Evolutionary conservation across 2,888 invertebrate species (phyloP).

Genomic region (Choristoneura rosaceana): DNA sequence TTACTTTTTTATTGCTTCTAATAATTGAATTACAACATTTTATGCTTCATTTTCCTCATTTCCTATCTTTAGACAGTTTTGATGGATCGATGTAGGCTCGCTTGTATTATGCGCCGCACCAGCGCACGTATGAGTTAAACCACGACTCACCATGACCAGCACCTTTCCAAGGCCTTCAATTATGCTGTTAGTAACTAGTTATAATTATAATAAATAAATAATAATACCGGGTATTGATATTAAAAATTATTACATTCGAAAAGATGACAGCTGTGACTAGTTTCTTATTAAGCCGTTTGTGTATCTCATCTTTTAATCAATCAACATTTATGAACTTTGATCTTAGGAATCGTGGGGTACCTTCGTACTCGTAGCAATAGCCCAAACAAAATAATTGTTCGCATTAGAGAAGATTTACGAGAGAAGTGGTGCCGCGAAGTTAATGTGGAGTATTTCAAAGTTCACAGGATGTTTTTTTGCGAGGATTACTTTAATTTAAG

Average conservation of each 20-base stretch:
- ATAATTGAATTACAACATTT: too few relatives aligned
- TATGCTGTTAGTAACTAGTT: neutral
- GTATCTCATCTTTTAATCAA: too few relatives aligned
- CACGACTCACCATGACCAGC: neutral
- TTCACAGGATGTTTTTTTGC: neutral
- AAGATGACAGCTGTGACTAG: too few relatives aligned
- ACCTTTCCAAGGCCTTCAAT: neutral
- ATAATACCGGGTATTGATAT: too few relatives aligned
- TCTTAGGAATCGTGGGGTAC: too few relatives aligned
- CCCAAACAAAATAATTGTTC: neutral
- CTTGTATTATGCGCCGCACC: neutral
- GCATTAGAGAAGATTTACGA: neutral
- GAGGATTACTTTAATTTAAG: slow-evolving; percentile 4
- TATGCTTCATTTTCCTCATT: neutral
- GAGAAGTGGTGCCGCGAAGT: slow-evolving; percentile 1
- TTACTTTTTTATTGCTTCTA: too few relatives aligned
- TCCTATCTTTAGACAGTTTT: neutral
- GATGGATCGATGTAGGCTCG: neutral
- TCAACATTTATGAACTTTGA: too few relatives aligned
- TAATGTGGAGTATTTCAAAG: neutral
- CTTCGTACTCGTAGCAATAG: too few relatives aligned
- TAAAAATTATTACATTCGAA: too few relatives aligned
- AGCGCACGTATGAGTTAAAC: neutral
- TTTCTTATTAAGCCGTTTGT: neutral
- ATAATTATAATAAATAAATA: too few relatives aligned